These are phyloP conservation scores for Pseudanteris insignis DNA, from an alignment of 2,888 invertebrate genomes.

Conservation along the genomic window DNA sequence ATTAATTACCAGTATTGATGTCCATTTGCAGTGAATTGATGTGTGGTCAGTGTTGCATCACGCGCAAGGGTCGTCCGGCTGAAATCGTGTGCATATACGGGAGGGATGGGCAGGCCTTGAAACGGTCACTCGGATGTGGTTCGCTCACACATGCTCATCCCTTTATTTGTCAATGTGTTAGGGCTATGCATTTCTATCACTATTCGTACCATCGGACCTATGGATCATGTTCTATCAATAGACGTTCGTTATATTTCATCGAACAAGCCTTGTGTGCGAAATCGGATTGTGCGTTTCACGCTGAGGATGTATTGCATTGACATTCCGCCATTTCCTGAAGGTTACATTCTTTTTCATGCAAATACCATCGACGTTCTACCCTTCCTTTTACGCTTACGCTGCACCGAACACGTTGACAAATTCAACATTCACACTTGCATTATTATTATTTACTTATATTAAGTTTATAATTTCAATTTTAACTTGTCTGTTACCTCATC, in stretches of 20 bases:
- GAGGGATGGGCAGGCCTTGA: slow-evolving; percentile 59
- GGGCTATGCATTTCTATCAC: slow-evolving; percentile 30
- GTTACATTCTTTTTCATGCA: too few species aligned
- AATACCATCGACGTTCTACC: too few species aligned
- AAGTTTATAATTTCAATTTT: too few species aligned
- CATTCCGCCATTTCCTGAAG: slow-evolving; percentile 19
- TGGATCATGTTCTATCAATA: slow-evolving; percentile 41
- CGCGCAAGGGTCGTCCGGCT: slow-evolving; percentile 63
- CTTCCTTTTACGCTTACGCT: too few species aligned
- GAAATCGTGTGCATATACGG: slow-evolving; percentile 56
- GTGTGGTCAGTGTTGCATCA: slow-evolving; percentile 67
- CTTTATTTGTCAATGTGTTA: too few species aligned
- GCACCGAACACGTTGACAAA: too few species aligned
- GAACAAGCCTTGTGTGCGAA: slow-evolving; percentile 31
- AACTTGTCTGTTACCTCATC: too few species aligned
- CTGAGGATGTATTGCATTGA: too few species aligned
- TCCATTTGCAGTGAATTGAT: slow-evolving; percentile 68
- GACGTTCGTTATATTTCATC: slow-evolving; percentile 42
- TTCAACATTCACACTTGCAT: too few species aligned
- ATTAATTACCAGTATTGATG: slow-evolving; percentile 68
- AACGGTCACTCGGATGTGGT: slow-evolving; percentile 45
- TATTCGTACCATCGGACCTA: slow-evolving; percentile 33
- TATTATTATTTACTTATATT: too few species aligned
- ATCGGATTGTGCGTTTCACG: slow-evolving; percentile 35
- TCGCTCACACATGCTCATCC: slow-evolving; percentile 24